Percentiles rank a stretch among this genome's conserved stretches.
phyloP scores from a whole-genome alignment of 2,888 invertebrate genomes.

The Mesodorylaimus sp. region DNA sequence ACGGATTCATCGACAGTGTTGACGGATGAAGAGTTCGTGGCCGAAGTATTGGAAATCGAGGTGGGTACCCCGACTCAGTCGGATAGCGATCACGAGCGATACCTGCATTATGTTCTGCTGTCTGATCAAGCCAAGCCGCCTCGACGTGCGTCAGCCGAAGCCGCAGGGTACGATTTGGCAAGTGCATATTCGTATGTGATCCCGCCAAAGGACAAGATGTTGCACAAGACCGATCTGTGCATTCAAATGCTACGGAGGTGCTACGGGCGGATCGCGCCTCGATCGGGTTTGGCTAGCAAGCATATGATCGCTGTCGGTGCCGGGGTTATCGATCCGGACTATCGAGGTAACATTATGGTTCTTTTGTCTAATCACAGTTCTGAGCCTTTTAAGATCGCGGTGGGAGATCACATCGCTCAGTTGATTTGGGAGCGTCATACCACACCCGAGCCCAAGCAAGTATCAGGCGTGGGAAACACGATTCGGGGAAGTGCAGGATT shows the following conservation, averaged over 20 bases:
- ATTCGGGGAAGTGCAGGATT: not conserved
- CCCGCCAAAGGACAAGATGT: not conserved
- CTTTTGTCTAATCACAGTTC: not conserved
- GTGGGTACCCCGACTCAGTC: no score
- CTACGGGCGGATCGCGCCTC: not conserved
- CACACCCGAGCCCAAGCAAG: not conserved
- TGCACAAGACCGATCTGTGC: not conserved
- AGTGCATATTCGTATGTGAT: not conserved
- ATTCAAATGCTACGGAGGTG: not conserved
- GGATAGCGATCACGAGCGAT: no score
- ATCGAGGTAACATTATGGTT: not conserved
- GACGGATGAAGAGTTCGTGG: no score
- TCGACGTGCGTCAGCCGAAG: no score
- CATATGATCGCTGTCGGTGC: no score
- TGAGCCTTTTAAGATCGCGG: not conserved
- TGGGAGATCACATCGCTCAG: not conserved
- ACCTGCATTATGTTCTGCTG: no score
- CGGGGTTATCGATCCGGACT: no score
- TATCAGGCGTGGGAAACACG: not conserved
- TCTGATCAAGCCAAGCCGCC: no score
- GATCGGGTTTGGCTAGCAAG: not conserved
- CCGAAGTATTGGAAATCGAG: no score
- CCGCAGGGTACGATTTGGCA: not conserved
- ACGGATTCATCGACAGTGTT: no score
- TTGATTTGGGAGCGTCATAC: not conserved